Base-by-base conservation (phyloP, 2,888 invertebrate species). In the Subacronicta megacephala region DNA sequence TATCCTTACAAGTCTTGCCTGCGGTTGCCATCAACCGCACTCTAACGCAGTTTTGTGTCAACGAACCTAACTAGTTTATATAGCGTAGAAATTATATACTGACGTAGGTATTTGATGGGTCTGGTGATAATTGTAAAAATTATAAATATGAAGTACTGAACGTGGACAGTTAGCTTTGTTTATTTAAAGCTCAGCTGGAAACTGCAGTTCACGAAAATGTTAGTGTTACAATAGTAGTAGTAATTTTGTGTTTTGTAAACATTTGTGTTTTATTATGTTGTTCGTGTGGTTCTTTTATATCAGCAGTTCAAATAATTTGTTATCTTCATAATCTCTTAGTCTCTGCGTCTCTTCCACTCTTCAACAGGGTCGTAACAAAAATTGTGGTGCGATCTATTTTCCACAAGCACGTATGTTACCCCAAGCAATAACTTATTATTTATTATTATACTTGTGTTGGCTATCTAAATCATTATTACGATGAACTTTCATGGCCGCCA, bases 41-140 rank as follows among this genome's bases (percentile, higher is more conserved):
- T 66, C 72, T 63, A 53, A 46, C 59, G 60, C 57, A 59, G 56
- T 72, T 64, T 50, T 66, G 72, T 76, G 88, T 85, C 89, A 86
- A 85, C 81, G 88, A 88, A 86, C 89, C 72, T 77, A 80, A 84
- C 84, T 81, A 78, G 87, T 87, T 85, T 84, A 75, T 78, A 70
- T 76, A 77, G 60, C 68, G 54, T 62, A 60, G 56, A 58, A 62
- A 59, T 60, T 60, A 53, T 60, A 36, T 53, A 42, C 38, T 46
- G 33, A 10, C 26, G 2, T 3, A 3, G 4, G 10, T 26, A 26
- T 26, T n/a, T n/a, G n/a, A n/a, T 10, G 26, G 10, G 3, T 7
- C 1, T 23, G 23, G 7, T 23, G 7, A n/a, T n/a, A n/a, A n/a
- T n/a, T n/a, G n/a, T n/a, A n/a, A n/a, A n/a, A n/a, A n/a, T n/a